phyloP scores from a whole-genome alignment of 1,140 invertebrate genomes.

The Cotesia glomerata region DNA sequence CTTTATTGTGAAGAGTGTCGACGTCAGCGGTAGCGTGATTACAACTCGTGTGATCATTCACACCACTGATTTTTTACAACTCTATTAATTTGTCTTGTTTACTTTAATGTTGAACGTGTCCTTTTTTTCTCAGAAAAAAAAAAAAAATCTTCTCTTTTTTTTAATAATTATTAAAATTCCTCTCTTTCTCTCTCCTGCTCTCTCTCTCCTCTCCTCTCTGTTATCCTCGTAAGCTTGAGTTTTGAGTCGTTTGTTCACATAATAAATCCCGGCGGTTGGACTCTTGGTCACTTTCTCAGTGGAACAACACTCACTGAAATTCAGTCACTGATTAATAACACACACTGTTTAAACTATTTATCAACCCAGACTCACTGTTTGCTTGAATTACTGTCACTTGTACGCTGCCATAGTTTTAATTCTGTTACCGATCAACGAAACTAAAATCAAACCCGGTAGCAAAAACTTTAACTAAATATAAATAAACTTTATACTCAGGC shows the following conservation, averaged over 20 bases:
- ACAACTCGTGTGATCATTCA: not conserved
- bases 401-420: too few species aligned
- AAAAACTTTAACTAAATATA: not conserved
- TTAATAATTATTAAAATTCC: not conserved
- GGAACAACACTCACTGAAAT: not conserved
- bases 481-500: slow-evolving; percentile 4
- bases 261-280: not conserved
- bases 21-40: not conserved
- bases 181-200: slow-evolving; percentile 8
- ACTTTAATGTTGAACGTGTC: not conserved
- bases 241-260: not conserved
- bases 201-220: not conserved
- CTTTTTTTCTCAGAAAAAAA: too few species aligned
- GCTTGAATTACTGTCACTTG: too few species aligned
- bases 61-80: not conserved
- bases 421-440: too few species aligned
- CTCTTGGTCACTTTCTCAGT: not conserved
- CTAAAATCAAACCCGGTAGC: not conserved
- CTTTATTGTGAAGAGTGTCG: not conserved
- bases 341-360: not conserved
- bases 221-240: slow-evolving; percentile 21
- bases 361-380: not conserved
- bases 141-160: not conserved
- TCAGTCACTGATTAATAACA: not conserved
- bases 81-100: not conserved